A percentile compares a stretch with the other conserved stretches of the same genome.
phyloP scores from a whole-genome alignment of 1,140 invertebrate species.

The Phenacoccus solenopsis region DNA sequence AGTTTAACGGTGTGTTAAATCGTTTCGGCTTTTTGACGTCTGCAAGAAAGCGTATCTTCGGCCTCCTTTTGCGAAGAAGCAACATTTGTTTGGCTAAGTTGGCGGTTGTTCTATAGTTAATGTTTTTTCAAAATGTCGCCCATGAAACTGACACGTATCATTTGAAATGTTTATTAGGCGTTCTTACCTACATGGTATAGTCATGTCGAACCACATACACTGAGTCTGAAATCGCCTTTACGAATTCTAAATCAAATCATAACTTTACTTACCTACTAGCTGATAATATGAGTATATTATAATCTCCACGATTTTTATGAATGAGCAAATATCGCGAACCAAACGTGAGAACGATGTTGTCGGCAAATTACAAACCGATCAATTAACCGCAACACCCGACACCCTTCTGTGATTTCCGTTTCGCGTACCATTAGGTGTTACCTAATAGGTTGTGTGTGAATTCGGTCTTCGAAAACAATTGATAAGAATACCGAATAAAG shows the following conservation, averaged over 20 bases:
- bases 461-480: background rate
- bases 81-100: background rate
- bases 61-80: background rate
- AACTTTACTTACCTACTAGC: no score
- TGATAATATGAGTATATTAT: no score
- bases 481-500: background rate
- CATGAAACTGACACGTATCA: conserved; percentile 6
- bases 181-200: conserved; percentile 5
- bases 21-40: conserved; percentile 10
- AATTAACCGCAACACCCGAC: background rate
- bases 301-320: background rate
- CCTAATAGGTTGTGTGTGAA: no score
- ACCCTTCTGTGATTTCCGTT: background rate
- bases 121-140: background rate
- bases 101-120: background rate
- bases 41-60: conserved; percentile 1
- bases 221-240: no score
- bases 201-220: no score
- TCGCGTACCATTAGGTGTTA: no score
- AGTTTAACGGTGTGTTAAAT: conserved; percentile 15
- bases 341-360: background rate
- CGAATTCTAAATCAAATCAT: no score
- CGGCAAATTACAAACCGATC: background rate
- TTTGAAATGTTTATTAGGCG: conserved; percentile 9
- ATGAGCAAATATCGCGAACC: background rate